Base-by-base conservation (phyloP, 1,140 invertebrate genomes). In the Drosophila auraria region DNA sequence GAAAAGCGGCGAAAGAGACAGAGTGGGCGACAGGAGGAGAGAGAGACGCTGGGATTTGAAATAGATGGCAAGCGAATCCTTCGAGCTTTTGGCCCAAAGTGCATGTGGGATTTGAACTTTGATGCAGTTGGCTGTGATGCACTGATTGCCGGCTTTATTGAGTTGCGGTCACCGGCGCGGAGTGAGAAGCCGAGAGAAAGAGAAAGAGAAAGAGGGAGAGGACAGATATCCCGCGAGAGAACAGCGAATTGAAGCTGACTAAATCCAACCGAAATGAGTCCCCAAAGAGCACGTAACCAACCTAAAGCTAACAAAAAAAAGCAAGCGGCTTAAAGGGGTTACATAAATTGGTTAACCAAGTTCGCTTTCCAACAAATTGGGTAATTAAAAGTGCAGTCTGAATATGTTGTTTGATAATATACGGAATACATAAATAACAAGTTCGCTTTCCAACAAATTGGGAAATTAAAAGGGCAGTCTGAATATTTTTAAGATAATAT, bases 101-200 rank as follows among this genome's bases (percentile, higher is more conserved):
- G 82, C 82, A 86, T 82, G 79, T 76, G 82, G 82, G 82, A 84
- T 73, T 82, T 82, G 45, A 86, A 78, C 82, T 84, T 80, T 78
- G 64, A 72, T 80, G 64, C 75, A 78, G 75, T 78, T 78, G 58
- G 49, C 61, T 62, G 57, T 66, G 78, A 63, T 65, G 68, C 78
- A 66, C 49, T 86, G 83, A 78, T 87, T 84, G 70, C 82, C 49
- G 81, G 57, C 75, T 79, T 82, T 86, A 87, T 82, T 87, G 78
- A 78, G 82, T 78, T 82, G 68, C 30, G 47, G 56, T 58, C 70
- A 69, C 59, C 36, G 50, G 64, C 25, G 36, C 23, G 40, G 23
- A 5, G 33, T 59, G 11, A 20, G 40, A 36, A 66, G n/a, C 25
- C 8, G 17, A 25, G 5, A 12, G 3, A 40, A 33, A 47, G 25